These are phyloP conservation scores for honey bee (Apis mellifera) DNA, from an alignment of 1,140 invertebrate species.

Conservation along the genomic window Amel_HAv3.1 CM009945.2:7014501-7015000, in stretches of 20 bases:
- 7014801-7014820: conserved; percentile 58
- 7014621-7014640: background rate
- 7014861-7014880: conserved; percentile 12
- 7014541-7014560: background rate
- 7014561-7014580: too few relatives aligned
- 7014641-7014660: too few relatives aligned
- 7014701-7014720: conserved; percentile 27
- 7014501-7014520: background rate
- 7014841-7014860: conserved; percentile 3
- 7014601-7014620: background rate
- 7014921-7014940: conserved; percentile 32
- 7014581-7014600: background rate
- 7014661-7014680: conserved; percentile 4
- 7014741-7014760: background rate
- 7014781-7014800: conserved; percentile 29
- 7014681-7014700: background rate
- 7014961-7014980: conserved; percentile 29
- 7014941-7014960: conserved; percentile 9
- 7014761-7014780: too few relatives aligned
- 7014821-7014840: conserved; percentile 54
- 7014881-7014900: background rate
- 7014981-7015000: conserved; percentile 11
- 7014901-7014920: conserved; percentile 11
- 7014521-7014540: background rate
- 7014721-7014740: background rate